These are phyloP conservation scores for Chouioia cunea DNA, from an alignment of 2,888 invertebrate genomes.

Conservation along the genomic window DNA sequence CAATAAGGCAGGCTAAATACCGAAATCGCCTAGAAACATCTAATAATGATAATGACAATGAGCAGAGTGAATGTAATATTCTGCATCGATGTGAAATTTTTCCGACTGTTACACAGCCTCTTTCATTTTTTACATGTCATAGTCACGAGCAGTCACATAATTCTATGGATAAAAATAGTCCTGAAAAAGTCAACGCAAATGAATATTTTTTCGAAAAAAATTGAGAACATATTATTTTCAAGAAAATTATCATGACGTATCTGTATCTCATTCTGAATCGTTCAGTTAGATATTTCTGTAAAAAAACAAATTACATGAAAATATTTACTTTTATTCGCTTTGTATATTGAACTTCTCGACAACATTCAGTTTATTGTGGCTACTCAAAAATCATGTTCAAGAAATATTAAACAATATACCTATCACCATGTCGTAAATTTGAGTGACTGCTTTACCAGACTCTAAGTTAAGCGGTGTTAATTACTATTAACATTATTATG, in stretches of 20 bases:
- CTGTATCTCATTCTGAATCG: too few relatives aligned
- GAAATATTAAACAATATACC: too few relatives aligned
- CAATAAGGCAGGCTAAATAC: slow-evolving; percentile 94
- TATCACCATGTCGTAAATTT: too few relatives aligned
- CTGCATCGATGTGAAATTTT: slow-evolving; percentile 27
- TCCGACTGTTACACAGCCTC: slow-evolving; percentile 43
- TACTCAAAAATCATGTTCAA: too few relatives aligned
- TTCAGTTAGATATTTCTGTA: too few relatives aligned
- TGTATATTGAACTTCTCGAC: too few relatives aligned
- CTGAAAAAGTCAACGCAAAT: slow-evolving; percentile 64
- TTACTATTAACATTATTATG: too few relatives aligned
- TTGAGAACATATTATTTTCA: slow-evolving; percentile 21
- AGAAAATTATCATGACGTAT: background rate
- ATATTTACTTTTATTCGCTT: too few relatives aligned
- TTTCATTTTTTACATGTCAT: slow-evolving; percentile 47
- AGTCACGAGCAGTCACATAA: slow-evolving; percentile 54
- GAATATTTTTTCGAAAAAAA: slow-evolving; percentile 62
- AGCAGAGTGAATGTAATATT: slow-evolving; percentile 68
- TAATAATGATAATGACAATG: slow-evolving; percentile 76
- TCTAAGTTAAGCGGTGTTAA: too few relatives aligned
- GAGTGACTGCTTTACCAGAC: too few relatives aligned
- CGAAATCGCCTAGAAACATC: slow-evolving; percentile 71
- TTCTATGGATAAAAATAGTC: slow-evolving; percentile 57
- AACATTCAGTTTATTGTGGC: too few relatives aligned
- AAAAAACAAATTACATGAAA: too few relatives aligned